phyloP scores from a whole-genome alignment of 2,113 vertebrate genomes.

The Progne subis region DNA sequence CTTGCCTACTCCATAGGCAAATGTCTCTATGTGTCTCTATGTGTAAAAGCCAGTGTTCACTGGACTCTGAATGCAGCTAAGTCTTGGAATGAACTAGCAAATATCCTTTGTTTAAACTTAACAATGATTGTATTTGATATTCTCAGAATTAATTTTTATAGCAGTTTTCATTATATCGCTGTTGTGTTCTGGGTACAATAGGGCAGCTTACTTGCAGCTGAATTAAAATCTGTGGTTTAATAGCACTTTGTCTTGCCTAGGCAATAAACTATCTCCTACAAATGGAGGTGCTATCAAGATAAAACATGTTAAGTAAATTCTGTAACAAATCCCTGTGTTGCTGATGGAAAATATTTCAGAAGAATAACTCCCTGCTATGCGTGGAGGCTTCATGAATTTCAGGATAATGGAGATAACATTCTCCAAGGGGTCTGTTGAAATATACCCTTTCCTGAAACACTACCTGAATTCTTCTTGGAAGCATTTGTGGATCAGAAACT shows the following conservation, averaged over 20 bases:
- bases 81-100: background rate
- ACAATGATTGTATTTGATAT: slow-evolving; percentile 31
- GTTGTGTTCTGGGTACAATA: background rate
- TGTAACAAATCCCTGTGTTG: background rate
- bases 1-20: background rate
- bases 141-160: slow-evolving; percentile 55
- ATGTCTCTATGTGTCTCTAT: background rate
- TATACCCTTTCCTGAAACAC: background rate
- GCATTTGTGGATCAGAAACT: background rate
- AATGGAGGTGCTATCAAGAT: slow-evolving; percentile 28
- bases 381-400: background rate
- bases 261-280: background rate
- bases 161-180: slow-evolving; percentile 5
- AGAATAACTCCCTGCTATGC: background rate
- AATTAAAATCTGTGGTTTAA: slow-evolving; percentile 43
- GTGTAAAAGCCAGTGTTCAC: slow-evolving; percentile 9
- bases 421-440: background rate
- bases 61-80: background rate
- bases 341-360: background rate
- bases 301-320: slow-evolving; percentile 16
- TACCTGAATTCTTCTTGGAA: background rate
- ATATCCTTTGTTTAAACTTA: slow-evolving; percentile 43
- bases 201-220: background rate
- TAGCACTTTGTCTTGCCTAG: slow-evolving; percentile 25
- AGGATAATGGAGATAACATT: background rate